Evolutionary conservation across 2,797 vertebrate species (phyloP), one percentile per base, ranked within the genome.

Genomic region (Artibeus jamaicensis): DNA sequence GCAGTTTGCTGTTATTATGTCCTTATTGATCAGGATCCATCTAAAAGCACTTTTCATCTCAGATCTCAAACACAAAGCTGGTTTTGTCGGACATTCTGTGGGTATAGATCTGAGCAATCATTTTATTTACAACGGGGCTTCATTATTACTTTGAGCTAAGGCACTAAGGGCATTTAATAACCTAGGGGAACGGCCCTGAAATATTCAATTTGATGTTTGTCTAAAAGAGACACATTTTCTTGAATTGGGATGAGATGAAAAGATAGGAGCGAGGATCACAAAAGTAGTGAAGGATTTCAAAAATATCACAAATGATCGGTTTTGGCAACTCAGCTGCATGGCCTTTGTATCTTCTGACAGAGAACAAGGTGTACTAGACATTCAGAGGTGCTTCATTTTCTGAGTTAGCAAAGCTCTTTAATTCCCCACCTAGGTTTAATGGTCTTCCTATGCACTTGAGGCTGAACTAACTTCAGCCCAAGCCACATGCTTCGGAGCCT

Each of bases 61-160:
- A 92, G 67, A 74, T 68, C 74, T 95, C 67, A 77, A 73, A 62
- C 19, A 74, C 48, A 91, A 91, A 81, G 18, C 39, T 77, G 86
- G 24, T 86, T 83, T 71, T 24, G 9, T 89, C 32, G 15, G n/a
- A 48, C 26, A 39, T 71, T 91, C 79, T 95, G 34, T 78, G 44
- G 71, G 44, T 9, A 24, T 65, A 94, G 34, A 71, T 37, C 37
- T 65, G 46, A 87, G 46, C 34, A 89, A 91, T 67, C 12, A 67
- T 82, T 92, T 82, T 89, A 78, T 85, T 92, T 79, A 77, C 50
- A 73, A 46, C 16, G 48, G 39, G 50, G 19, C 10, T 1, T 37
- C 42, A 65, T 32, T 74, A 92, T 82, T 82, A 59, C 62, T 88
- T 86, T 92, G 90, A 86, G 37, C 12, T 53, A 71, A 76, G 37